These are phyloP conservation scores for Syngnathus scovelli DNA, from an alignment of 2,113 vertebrate genomes.

Conservation along the genomic window DNA sequence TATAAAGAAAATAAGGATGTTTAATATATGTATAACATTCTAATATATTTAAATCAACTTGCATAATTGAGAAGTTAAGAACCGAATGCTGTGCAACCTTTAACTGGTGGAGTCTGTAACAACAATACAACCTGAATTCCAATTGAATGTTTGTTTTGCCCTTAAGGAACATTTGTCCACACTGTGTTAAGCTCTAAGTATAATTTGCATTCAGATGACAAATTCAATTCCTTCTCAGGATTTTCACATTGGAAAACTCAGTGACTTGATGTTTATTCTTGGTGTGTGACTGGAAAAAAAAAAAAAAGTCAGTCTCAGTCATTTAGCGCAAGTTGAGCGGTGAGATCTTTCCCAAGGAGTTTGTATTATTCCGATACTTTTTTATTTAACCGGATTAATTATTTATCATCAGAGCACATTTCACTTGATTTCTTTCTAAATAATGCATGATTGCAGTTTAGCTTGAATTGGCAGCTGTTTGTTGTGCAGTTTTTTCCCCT, in stretches of 20 bases:
- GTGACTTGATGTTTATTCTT: neutral
- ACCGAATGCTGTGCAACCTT: neutral
- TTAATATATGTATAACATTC: too few relatives aligned
- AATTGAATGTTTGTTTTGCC: conserved; percentile 3
- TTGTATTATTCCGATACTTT: neutral
- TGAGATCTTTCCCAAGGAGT: neutral
- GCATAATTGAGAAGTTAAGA: too few relatives aligned
- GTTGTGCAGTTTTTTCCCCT: neutral
- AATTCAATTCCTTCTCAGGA: neutral
- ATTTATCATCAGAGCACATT: neutral
- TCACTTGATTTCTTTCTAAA: neutral
- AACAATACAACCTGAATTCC: neutral
- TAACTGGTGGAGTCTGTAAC: neutral
- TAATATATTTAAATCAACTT: too few relatives aligned
- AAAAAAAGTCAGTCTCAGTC: neutral
- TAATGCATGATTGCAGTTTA: neutral
- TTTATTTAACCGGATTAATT: neutral
- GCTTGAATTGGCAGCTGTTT: neutral
- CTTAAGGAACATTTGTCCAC: neutral
- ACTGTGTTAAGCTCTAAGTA: neutral
- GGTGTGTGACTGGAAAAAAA: neutral
- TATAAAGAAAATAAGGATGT: too few relatives aligned
- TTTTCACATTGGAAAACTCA: neutral
- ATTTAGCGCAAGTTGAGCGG: neutral
- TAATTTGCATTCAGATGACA: neutral